Evolutionary conservation across 2,797 vertebrate species (phyloP), one percentile per base, ranked within the genome.

Genomic region (Coregonus suidteri): DNA sequence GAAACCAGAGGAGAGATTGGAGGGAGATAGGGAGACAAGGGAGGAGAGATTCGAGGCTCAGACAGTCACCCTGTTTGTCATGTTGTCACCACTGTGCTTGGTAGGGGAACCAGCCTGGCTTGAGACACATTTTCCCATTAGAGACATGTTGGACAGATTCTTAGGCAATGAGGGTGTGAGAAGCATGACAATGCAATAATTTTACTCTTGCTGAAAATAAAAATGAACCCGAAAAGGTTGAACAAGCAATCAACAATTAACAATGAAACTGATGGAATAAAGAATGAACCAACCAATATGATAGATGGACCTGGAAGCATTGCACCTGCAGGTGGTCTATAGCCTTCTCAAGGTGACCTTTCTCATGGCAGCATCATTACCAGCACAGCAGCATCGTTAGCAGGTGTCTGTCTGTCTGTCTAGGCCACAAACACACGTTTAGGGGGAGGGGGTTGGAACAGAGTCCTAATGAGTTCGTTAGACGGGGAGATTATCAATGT

Each of bases 1-100:
- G 25, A 65, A 25, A 30, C n/a, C n/a, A 65, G 37, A 41, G 78
- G 7, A 59, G 31, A 73, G 62, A 71, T 51, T 68, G 64, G 70
- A 47, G 37, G 37, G 34, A 68, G 30, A 68, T 4, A 68, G 66
- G 30, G 25, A 34, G 16, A 41, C 67, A 69, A 67, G 30, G 20
- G 65, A 30, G 65, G 11, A 30, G 31, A 67, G 15, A 68, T n/a
- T 59, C 1, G 56, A 59, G 53, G 53, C 56, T n/a, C 56, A 62
- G 56, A n/a, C 54, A 64, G 20, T 64, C 9, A 25, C 59, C 25
- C n/a, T 64, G 59, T 30, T 64, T 64, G 41, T 47, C 41, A 47
- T 47, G 41, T 47, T 13, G 41, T 47, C 41, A 3, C 41, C 41
- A 47, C 41, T 11, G 41, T 47, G 41, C 41, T 47, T 47, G 41